phyloP scores from a whole-genome alignment of 2,113 vertebrate genomes.

The Panthera uncia region DNA sequence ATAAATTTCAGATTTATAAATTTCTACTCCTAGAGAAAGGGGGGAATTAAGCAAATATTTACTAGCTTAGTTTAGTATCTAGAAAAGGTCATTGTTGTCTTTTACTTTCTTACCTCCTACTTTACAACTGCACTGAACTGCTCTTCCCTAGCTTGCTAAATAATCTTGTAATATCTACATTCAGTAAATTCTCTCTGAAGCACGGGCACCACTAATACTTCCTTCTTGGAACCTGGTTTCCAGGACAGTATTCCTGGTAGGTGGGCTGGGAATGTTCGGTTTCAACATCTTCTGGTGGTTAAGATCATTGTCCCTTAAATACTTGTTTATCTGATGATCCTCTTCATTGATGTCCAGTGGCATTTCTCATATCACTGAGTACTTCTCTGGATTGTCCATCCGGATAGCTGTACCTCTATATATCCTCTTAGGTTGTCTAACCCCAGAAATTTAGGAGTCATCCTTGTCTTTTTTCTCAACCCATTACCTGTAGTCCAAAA shows the following conservation, averaged over 20 bases:
- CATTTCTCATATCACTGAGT: not conserved
- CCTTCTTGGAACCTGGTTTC: conserved; percentile 18
- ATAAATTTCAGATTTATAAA: not conserved
- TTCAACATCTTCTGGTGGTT: not conserved
- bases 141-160: not conserved
- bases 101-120: not conserved
- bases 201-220: not conserved
- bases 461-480: not conserved
- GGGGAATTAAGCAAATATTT: not conserved
- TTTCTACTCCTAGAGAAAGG: not conserved
- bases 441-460: not conserved
- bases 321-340: not conserved
- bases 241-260: not conserved
- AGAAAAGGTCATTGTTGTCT: not conserved
- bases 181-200: not conserved
- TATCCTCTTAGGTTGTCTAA: not conserved
- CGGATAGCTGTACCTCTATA: not conserved
- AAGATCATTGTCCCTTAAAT: not conserved
- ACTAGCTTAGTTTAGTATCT: not conserved
- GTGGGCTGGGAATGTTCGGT: not conserved
- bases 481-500: not conserved
- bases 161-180: not conserved
- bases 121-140: not conserved
- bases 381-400: not conserved
- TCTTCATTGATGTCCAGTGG: not conserved